Evolutionary conservation across 2,113 vertebrate species (phyloP).

Genomic region (Myiagra hebetior): DNA sequence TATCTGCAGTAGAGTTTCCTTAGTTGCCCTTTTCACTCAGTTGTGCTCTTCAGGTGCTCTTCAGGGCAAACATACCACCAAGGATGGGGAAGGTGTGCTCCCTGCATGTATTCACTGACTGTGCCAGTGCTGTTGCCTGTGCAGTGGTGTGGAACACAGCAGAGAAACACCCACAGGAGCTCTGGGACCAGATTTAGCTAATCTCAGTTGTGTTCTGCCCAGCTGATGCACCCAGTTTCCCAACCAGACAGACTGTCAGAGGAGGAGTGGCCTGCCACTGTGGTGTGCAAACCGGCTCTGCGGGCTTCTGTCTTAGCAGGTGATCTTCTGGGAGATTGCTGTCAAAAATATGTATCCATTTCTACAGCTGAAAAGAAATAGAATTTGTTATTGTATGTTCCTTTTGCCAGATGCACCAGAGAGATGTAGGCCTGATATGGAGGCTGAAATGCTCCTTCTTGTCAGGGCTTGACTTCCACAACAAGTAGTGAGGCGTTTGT

Average conservation of each 20-base stretch:
- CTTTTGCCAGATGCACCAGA: not conserved
- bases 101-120: not conserved
- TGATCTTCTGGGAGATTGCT: not conserved
- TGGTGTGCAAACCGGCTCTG: not conserved
- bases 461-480: not conserved
- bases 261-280: not conserved
- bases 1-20: not conserved
- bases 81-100: not conserved
- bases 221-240: not conserved
- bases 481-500: rapidly evolving
- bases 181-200: not conserved
- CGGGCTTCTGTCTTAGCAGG: not conserved
- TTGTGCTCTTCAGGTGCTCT: not conserved
- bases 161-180: not conserved
- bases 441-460: not conserved
- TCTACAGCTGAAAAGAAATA: not conserved
- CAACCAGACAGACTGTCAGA: not conserved
- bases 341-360: not conserved
- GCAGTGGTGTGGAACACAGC: not conserved
- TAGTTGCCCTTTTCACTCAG: not conserved
- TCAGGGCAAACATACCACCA: not conserved
- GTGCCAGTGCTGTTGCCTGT: not conserved
- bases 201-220: not conserved
- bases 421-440: not conserved
- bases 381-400: not conserved